Percentiles rank a stretch among this genome's conserved stretches.
phyloP scores from a whole-genome alignment of 2,888 invertebrate species.

The Tetheella fluctuosa region DNA sequence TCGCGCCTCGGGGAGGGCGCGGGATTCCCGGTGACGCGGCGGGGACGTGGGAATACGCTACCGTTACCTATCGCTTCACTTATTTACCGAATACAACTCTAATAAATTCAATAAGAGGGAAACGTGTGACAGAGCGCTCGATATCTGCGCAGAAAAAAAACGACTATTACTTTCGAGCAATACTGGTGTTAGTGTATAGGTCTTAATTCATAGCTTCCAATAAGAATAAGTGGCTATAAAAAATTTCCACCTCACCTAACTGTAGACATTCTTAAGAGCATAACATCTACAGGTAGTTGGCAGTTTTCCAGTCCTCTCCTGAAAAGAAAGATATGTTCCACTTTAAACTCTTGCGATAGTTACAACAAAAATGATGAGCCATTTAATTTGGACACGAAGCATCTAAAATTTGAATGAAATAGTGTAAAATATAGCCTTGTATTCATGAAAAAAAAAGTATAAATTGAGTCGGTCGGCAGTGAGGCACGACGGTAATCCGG shows the following conservation, averaged over 20 bases:
- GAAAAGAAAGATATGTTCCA: constrained; percentile 63
- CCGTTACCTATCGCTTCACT: constrained; percentile 67
- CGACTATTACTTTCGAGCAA: constrained; percentile 35
- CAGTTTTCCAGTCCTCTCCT: constrained; percentile 70
- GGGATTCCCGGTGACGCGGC: constrained; percentile 67
- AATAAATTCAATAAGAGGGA: constrained; percentile 77
- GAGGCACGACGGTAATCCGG: constrained; percentile 68
- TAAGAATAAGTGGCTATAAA: constrained; percentile 49
- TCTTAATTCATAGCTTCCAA: constrained; percentile 52
- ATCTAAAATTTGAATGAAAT: constrained; percentile 38
- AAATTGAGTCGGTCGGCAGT: constrained; percentile 52
- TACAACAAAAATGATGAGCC: constrained; percentile 62
- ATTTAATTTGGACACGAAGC: constrained; percentile 22
- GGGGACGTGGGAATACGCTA: constrained; percentile 49
- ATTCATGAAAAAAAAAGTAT: constrained; percentile 50
- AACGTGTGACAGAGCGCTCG: constrained; percentile 61
- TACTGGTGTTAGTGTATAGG: constrained; percentile 21
- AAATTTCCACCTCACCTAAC: constrained; percentile 46
- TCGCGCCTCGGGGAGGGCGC: constrained; percentile 49
- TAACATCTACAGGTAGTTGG: constrained; percentile 80
- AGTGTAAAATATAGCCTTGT: constrained; percentile 38
- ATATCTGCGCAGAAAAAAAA: constrained; percentile 44
- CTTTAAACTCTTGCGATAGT: constrained; percentile 53
- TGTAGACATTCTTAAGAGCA: constrained; percentile 61
- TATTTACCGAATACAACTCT: constrained; percentile 71